Evolutionary conservation across 2,797 vertebrate genomes (phyloP), one percentile per base, ranked within the genome.

Genomic region (Alcedo quadribrachys): DNA sequence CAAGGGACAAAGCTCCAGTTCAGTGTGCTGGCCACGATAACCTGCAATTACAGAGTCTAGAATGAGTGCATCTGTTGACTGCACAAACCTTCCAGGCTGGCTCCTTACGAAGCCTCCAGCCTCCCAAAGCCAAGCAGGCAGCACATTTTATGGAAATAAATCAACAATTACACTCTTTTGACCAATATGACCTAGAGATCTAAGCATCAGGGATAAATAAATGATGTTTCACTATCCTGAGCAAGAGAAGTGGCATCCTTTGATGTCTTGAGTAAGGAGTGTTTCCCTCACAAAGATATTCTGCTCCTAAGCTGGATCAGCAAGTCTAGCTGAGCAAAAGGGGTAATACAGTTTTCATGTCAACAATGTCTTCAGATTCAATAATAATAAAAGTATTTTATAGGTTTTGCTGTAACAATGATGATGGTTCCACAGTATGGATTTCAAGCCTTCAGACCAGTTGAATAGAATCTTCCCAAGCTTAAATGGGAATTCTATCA

Each of bases 41-140:
- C 85, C 76, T 43, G 51, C 74, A 92, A 82, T 81, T 65, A 80
- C 53, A 75, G 62, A 80, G 81, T 83, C 79, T 93, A 78, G 85
- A 92, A 93, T 58, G 40, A 84, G 85, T 67, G 30, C 70, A 77
- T 30, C 87, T 75, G 20, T 15, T 19, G 61, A 50, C 37, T 30
- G 48, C 3, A 40, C 57, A 88, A 86, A 79, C 50, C 77, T 60
- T 62, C 80, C 6, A 46, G 35, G 32, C 62, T 63, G 74, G 78
- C 89, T 81, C 62, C 40, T 50, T 74, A 9, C 37, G 28, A 79
- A 63, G 50, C 65, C 86, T 89, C 53, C 0, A 1, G 75, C 33
- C 30, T 73, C 74, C 61, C 43, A 2, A 50, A 81, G n/a, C 12
- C 70, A 70, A 66, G 30, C 4, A 73, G 61, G 17, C 54, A 11